Conservation (phyloP, 2,113 vertebrate species). For the Phodopus roborovskii region DNA sequence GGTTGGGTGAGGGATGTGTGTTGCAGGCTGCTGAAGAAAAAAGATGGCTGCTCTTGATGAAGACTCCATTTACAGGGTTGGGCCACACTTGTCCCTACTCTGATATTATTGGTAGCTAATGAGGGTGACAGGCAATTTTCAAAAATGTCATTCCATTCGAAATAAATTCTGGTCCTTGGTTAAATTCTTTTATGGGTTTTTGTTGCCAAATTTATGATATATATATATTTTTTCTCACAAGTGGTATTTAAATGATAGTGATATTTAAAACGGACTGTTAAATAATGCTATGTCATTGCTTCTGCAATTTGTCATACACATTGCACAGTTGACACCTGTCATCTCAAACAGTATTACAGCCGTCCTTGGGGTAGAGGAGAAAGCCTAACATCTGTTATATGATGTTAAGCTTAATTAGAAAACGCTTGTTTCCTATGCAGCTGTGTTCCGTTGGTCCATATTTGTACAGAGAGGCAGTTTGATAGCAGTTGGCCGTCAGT, state of each 20-base stretch:
- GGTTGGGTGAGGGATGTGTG: not conserved
- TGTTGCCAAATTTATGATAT: not conserved
- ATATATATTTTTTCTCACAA: not conserved
- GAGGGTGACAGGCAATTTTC: not conserved
- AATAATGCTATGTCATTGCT: not conserved
- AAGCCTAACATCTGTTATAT: constrained; percentile 51
- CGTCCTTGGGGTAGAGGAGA: constrained; percentile 12
- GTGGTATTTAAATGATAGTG: constrained; percentile 21
- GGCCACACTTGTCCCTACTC: too few species aligned
- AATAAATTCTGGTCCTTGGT: not conserved
- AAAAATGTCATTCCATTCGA: not conserved
- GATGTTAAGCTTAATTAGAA: constrained; percentile 65
- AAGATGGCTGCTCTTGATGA: not conserved
- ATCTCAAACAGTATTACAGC: not conserved
- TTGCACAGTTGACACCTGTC: constrained; percentile 53
- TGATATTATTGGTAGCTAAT: not conserved
- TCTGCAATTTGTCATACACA: constrained; percentile 52
- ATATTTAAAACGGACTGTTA: constrained; percentile 57
- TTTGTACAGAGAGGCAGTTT: not conserved
- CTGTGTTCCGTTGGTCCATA: not conserved
- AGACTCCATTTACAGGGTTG: not conserved
- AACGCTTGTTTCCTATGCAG: constrained; percentile 5
- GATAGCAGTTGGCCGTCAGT: not conserved
- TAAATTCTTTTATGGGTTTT: constrained; percentile 15
- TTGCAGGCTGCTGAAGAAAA: too few species aligned